Evolutionary conservation across 2,888 invertebrate species (phyloP), one percentile per base, ranked within the genome.

Genomic region (Sarcophaga carnaria): DNA sequence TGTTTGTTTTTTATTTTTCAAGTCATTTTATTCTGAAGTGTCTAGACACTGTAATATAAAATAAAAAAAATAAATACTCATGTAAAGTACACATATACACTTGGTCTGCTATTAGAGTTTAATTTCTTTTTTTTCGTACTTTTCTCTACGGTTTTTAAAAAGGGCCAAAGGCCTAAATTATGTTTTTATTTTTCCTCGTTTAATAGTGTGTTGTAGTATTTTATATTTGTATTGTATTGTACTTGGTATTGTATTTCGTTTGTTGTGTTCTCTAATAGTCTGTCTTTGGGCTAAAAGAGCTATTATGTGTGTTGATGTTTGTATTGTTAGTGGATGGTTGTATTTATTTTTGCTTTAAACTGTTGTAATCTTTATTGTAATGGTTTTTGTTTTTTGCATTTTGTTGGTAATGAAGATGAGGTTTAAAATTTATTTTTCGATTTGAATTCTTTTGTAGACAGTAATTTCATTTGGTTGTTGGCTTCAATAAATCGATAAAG

Each of bases 41-140:
- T 86, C 86, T 83, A 86, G 86, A 86, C 86, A 72, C 20, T 67
- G 47, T 66, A 49, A 54, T 74, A 66, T 76, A 66, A 71, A 71
- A 82, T 25, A 75, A 37, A 37, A 37, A 37, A 37, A 71, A 74
- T 49, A 69, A 22, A 27, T n/a, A 2, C 22, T 11, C 37, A 20
- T 4, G 37, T 37, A 37, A 10, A 37, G 37, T 37, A 37, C 37
- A 37, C 37, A n/a, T 6, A 25, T 25, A 45, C 37, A 14, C 25
- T 72, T 64, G 60, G 1, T 54, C 25, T 22, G 12, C 12, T 10
- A 62, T 14, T 17, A 59, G 37, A 37, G 37, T 54, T 49, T 3
- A 27, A 54, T 59, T 27, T 22, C 37, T 37, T 37, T 37, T 37
- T 37, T 37, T 37, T 37, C 2, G 2, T 37, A 37, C 37, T 2